Percentiles rank a stretch among this genome's conserved stretches.
Evolutionary conservation across 2,113 vertebrate genomes (phyloP).

Genomic region (Fregetta grallaria): DNA sequence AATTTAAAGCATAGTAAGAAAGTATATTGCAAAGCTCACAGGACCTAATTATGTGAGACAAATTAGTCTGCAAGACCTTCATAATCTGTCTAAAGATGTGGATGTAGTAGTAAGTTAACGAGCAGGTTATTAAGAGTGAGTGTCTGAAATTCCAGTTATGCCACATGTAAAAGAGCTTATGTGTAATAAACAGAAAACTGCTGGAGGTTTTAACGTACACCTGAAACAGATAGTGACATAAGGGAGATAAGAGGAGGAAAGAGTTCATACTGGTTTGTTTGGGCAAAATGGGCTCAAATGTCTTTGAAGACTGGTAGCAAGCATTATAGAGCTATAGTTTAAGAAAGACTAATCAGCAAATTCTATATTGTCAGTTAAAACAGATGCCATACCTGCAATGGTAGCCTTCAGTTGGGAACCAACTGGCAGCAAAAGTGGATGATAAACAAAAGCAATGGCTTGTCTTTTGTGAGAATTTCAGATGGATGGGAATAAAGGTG

Average conservation of each 20-base stretch:
- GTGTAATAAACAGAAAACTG: slow-evolving; percentile 1
- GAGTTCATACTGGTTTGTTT: not conserved
- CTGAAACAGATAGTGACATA: not conserved
- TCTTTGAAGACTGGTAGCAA: not conserved
- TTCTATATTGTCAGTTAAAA: not conserved
- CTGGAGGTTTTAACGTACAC: not conserved
- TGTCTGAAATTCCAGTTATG: slow-evolving; percentile 27
- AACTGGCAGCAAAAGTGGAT: not conserved
- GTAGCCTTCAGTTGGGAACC: not conserved
- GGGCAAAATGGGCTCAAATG: not conserved
- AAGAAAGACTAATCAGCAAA: not conserved
- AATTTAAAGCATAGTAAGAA: slow-evolving; percentile 45
- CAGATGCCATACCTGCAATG: not conserved
- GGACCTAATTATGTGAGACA: slow-evolving; percentile 62
- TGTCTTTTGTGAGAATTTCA: not conserved
- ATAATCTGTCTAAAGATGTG: slow-evolving; percentile 45
- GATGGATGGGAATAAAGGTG: not conserved
- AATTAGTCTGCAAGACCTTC: slow-evolving; percentile 54
- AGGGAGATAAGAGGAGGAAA: not conserved
- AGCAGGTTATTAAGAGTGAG: slow-evolving; percentile 29
- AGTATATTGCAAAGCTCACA: slow-evolving; percentile 44
- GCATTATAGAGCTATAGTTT: not conserved
- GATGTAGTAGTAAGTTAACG: not conserved
- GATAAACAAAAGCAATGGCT: not conserved
- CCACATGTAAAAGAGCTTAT: not conserved